These are phyloP conservation scores for Pilophorus perplexus DNA, from an alignment of 2,888 invertebrate genomes.

Conservation along the genomic window DNA sequence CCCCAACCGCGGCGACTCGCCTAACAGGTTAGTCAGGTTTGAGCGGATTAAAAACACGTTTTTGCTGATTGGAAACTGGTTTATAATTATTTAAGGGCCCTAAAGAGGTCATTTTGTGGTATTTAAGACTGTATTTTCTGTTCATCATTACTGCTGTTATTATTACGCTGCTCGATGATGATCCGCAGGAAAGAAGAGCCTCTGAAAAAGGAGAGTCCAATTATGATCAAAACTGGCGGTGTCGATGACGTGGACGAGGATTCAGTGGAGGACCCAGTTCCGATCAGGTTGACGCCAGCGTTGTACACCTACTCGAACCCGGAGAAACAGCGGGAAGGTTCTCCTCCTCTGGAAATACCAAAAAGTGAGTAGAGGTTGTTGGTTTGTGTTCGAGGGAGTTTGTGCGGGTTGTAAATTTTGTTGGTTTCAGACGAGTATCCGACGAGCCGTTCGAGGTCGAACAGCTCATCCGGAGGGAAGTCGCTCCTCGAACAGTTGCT, in stretches of 20 bases:
- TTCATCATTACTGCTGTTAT: too few species aligned
- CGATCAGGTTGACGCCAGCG: conserved; percentile 69
- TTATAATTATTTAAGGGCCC: too few species aligned
- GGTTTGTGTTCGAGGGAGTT: background rate
- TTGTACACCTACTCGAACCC: conserved; percentile 75
- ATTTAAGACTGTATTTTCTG: too few species aligned
- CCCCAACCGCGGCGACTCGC: conserved; percentile 68
- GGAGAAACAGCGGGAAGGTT: conserved; percentile 52
- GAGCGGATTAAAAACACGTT: too few species aligned
- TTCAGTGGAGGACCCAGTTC: conserved; percentile 60
- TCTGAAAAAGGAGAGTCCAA: conserved; percentile 47
- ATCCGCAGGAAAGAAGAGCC: conserved; percentile 52
- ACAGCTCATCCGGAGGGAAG: conserved; percentile 44
- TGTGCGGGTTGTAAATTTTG: background rate
- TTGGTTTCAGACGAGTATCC: conserved; percentile 20
- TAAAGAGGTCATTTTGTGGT: too few species aligned
- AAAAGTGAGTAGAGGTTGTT: conserved; percentile 32
- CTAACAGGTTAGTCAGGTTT: conserved; percentile 25
- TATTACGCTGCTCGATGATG: background rate
- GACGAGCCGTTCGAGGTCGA: conserved; percentile 21
- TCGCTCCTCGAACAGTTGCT: conserved; percentile 68
- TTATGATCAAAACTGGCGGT: conserved; percentile 21
- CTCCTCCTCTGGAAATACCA: conserved; percentile 23
- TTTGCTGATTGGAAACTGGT: too few species aligned
- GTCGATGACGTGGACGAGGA: conserved; percentile 40